Evolutionary conservation across 2,888 invertebrate genomes (phyloP), one percentile per base, ranked within the genome.

Genomic region (Pachydiplax longipennis): DNA sequence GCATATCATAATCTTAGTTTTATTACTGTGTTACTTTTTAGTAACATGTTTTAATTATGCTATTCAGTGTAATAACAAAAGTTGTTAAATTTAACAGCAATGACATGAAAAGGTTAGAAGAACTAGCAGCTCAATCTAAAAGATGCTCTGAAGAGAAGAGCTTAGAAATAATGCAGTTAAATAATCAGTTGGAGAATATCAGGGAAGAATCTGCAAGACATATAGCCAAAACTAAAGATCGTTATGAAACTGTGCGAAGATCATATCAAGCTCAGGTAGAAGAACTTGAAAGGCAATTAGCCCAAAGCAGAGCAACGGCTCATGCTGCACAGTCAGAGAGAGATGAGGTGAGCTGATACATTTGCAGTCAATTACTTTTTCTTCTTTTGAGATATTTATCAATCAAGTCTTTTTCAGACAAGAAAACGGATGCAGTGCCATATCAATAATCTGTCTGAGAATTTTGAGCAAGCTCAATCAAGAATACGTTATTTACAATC

Each of bases 341-440:
- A 87, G 96, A 96, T 92, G 96, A 96, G 92, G 94, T 94, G 93
- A 92, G 91, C 15, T 61, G 40, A 40, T 40, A 18, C n/a, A 40
- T 22, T 8, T 31, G 10, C 25, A 0, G 73, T n/a, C 2, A 25
- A 13, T 12, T 73, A 12, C 73, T 31, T 2, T 25, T 25, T 12
- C 73, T 8, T 8, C 12, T 10, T 25, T 73, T 25, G 15, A 5
- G 40, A 90, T 44, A 90, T n/a, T 48, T 81, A 90, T 82, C n/a
- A 44, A n/a, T 40, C 65, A 90, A 82, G 37, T 91, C 31, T 91
- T 73, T 37, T 91, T 93, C 93, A 96, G 96, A 95, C 96, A 80
- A 95, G 96, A 90, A 96, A 96, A 93, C 95, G 96, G 91, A 96
- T 96, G 95, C 96, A 96, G 92, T 94, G 95, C 31, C 96, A 96